Percentiles rank a stretch among this genome's conserved stretches.
Conservation (phyloP, 2,888 invertebrate species). For the Merodon equestris region DNA sequence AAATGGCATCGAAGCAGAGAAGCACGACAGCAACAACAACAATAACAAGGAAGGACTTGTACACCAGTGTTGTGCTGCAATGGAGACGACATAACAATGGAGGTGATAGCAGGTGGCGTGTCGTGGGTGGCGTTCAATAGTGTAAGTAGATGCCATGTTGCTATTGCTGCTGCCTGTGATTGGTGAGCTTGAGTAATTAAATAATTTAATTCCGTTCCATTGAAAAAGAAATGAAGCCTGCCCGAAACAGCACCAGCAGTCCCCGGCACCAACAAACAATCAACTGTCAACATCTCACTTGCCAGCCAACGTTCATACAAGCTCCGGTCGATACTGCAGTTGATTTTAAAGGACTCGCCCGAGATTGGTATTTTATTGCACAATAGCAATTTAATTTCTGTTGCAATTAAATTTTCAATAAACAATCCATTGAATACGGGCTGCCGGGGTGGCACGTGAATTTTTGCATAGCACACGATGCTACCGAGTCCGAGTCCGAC, state of each 20-base stretch:
- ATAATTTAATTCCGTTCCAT: conserved; percentile 72
- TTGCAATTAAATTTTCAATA: conserved; percentile 66
- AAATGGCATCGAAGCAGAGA: conserved; percentile 32
- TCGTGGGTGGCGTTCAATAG: too few relatives aligned
- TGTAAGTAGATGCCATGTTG: conserved; percentile 41
- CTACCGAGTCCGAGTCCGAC: too few relatives aligned
- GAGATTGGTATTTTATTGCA: conserved; percentile 64
- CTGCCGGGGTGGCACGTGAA: background rate
- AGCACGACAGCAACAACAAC: background rate
- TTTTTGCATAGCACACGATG: background rate
- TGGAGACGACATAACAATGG: background rate
- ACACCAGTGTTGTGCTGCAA: background rate
- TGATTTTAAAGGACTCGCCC: conserved; percentile 55
- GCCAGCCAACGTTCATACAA: conserved; percentile 45
- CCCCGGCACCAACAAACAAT: conserved; percentile 61
- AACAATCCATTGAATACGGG: conserved; percentile 20
- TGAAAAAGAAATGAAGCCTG: conserved; percentile 69
- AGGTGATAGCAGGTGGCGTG: background rate
- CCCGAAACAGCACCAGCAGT: conserved; percentile 52
- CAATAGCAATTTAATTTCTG: conserved; percentile 63
- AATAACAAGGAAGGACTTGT: too few relatives aligned
- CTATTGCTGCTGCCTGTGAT: conserved; percentile 74
- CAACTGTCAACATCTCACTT: conserved; percentile 69
- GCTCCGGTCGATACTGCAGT: conserved; percentile 36
- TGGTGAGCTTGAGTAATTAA: conserved; percentile 77